Conservation (phyloP, 2,113 vertebrate genomes). For the Trogon surrucura region DNA sequence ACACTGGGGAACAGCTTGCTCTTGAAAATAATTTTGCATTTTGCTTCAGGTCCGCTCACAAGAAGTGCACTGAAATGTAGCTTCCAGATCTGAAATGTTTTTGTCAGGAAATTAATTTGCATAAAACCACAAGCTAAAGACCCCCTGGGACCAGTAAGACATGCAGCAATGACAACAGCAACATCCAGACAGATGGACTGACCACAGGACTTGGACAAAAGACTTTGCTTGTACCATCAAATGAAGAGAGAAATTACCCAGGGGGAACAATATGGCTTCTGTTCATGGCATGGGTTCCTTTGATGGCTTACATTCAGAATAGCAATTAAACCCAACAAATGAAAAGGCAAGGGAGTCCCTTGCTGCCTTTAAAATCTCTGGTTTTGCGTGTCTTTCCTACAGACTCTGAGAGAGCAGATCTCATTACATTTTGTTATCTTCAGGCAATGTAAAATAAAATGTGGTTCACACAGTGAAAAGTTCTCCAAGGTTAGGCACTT, state of each 20-base stretch:
- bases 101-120: background rate
- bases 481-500: background rate
- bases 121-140: background rate
- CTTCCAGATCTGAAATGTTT: background rate
- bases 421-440: background rate
- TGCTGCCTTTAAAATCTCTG: background rate
- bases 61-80: background rate
- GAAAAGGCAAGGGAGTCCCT: constrained; percentile 10
- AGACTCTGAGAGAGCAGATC: background rate
- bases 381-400: background rate
- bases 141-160: background rate
- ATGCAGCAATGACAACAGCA: background rate
- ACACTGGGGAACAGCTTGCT: background rate
- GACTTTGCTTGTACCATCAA: background rate
- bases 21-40: background rate
- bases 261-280: background rate
- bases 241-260: background rate
- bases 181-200: background rate
- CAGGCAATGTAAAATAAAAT: background rate
- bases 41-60: background rate
- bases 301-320: background rate
- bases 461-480: background rate
- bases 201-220: background rate
- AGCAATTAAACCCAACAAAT: constrained; percentile 20
- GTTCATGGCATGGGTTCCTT: background rate